Percentiles rank a stretch among this genome's conserved stretches.
These are phyloP conservation scores for Entomyzon cyanotis DNA, from an alignment of 2,113 vertebrate species.

Conservation along the genomic window DNA sequence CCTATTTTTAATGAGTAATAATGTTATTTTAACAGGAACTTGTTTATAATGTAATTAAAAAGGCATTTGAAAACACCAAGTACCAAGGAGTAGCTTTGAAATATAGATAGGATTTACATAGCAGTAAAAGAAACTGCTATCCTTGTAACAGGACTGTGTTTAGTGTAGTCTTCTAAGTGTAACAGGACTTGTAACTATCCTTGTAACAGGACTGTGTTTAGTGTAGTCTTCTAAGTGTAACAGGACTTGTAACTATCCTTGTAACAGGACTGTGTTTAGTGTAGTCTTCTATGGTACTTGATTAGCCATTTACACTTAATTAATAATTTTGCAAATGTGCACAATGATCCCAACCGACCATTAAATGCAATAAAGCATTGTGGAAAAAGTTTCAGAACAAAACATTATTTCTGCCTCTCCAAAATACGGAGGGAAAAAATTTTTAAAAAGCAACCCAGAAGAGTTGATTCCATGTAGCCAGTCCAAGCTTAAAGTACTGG, in stretches of 20 bases:
- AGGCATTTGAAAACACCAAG: background rate
- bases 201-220: background rate
- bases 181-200: no score
- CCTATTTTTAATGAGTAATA: background rate
- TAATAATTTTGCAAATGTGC: background rate
- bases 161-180: background rate
- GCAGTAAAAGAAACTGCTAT: background rate
- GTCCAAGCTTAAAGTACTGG: background rate
- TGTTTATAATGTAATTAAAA: background rate
- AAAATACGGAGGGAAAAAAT: background rate
- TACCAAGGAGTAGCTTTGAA: background rate
- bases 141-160: background rate
- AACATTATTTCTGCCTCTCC: background rate
- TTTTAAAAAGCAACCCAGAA: background rate
- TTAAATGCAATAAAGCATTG: background rate
- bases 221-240: no score
- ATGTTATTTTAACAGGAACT: background rate
- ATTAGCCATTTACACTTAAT: background rate
- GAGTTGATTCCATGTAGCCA: accelerated
- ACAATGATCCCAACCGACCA: background rate
- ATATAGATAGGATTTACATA: background rate
- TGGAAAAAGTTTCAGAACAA: background rate
- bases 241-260: background rate
- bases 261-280: background rate
- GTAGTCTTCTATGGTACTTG: background rate